Percentiles rank a stretch among this genome's conserved stretches.
These are phyloP conservation scores for Porites lobata DNA, from an alignment of 92 coral and sea anemone species.

Conservation along the genomic window DNA sequence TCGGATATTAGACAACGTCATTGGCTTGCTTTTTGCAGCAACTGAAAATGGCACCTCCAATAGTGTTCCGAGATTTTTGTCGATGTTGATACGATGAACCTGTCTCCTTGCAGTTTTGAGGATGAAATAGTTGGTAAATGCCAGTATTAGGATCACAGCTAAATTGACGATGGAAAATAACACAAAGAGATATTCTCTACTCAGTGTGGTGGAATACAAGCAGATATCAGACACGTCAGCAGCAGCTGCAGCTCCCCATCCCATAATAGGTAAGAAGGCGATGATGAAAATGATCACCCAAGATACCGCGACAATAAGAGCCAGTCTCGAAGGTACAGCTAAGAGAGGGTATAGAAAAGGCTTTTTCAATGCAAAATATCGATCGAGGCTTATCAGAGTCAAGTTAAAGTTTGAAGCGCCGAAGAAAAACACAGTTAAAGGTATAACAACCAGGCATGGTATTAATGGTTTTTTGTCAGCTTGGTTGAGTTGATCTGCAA, in stretches of 20 bases:
- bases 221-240: conserved; percentile 81
- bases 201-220: conserved; percentile 81
- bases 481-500: conserved; percentile 84
- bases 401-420: conserved; percentile 91
- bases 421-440: conserved; percentile 88
- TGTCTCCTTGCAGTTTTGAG: conserved; percentile 86
- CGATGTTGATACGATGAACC: conserved; percentile 77
- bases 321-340: conserved; percentile 68
- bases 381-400: conserved; percentile 88
- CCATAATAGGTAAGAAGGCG: conserved; percentile 80
- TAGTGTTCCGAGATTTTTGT: conserved; percentile 26
- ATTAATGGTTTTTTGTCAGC: conserved; percentile 76
- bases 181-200: conserved; percentile 76
- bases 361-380: conserved; percentile 84
- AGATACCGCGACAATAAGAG: conserved; percentile 36
- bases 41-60: conserved; percentile 54
- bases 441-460: conserved; percentile 89
- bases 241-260: conserved; percentile 79
- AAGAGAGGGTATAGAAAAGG: conserved; percentile 80
- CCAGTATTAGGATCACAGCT: conserved; percentile 70
- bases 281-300: conserved; percentile 77
- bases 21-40: conserved; percentile 11
- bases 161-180: conserved; percentile 88
- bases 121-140: conserved; percentile 82
- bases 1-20: conserved; percentile 28